Evolutionary conservation across 92 coral and sea anemone genomes (phyloP).

Genomic region (Blastomussa wellsi): DNA sequence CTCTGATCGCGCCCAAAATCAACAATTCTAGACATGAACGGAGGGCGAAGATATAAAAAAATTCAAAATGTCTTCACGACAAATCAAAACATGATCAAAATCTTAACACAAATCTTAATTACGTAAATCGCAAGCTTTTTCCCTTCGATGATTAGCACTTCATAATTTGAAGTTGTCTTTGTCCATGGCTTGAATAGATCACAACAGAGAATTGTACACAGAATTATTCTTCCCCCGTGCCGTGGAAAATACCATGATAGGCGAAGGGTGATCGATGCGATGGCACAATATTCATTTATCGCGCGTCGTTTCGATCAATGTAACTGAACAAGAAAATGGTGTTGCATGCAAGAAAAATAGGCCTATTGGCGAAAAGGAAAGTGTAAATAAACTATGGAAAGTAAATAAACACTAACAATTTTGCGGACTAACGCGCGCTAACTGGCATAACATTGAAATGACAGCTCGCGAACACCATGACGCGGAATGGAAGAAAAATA

Average conservation of each 20-base stretch:
- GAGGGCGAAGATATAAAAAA: neutral
- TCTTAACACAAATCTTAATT: neutral
- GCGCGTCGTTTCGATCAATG: neutral
- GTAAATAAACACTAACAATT: neutral
- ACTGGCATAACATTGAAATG: too few species aligned
- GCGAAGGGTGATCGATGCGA: neutral
- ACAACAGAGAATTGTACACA: too few species aligned
- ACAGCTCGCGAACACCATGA: neutral
- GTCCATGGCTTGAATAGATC: too few species aligned
- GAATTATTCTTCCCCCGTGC: neutral
- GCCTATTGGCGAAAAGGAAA: neutral
- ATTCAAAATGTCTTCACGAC: neutral
- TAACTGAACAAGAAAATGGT: neutral
- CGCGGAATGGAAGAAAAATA: neutral
- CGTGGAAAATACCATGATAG: neutral
- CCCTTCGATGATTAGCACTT: neutral
- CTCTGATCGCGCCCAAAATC: neutral
- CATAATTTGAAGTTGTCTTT: neutral
- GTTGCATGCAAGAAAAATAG: neutral
- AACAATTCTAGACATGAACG: neutral
- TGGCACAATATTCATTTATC: neutral
- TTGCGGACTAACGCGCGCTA: neutral
- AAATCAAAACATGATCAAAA: neutral
- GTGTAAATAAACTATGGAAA: neutral
- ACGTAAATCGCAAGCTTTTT: neutral